Base-by-base conservation (phyloP, 2,113 vertebrate genomes). In the Rhea americana region DNA sequence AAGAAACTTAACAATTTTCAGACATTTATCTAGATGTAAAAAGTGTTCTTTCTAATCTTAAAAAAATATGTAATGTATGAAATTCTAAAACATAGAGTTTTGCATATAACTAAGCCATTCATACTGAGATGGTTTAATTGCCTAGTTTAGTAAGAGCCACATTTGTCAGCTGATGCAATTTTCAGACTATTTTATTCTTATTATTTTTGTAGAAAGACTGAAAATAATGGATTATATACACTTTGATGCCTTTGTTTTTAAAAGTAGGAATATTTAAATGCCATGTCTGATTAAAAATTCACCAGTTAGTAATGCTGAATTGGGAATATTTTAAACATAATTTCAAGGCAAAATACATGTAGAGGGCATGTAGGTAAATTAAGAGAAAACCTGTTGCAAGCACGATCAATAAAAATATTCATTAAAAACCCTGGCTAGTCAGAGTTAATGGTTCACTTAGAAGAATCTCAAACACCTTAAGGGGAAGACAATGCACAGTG, bases 361-460 rank as follows among this genome's bases (percentile, higher is more conserved):
- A 41, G 51, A 79, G 45, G 53, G 59, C 62, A 53, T 59, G 37
- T 66, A 85, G 25, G 59, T 85, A 81, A 94, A 51, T 74, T 94
- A 86, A 95, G 41, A 76, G 43, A 48, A 89, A 87, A 85, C 82
- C 77, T 94, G 83, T 91, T 95, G 90, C 80, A 90, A 91, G 74
- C 17, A 62, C 90, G 93, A 95, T 95, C 88, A 90, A 91, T 92
- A 91, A 90, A 91, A 96, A 90, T 94, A 94, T 87, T 94, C 85
- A 94, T 94, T 95, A 94, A 94, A 95, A 95, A 75, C 6, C 24
- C 45, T 79, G 37, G 41, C 71, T 79, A 50, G 58, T 87, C 74
- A 45, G 66, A 95, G 81, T 87, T 91, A 95, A 96, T 91, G 53
- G 78, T 62, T 94, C 81, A 93, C 71, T 76, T 87, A 82, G 81